A percentile compares a stretch with the other conserved stretches of the same genome.
Conservation (phyloP, 2,888 invertebrate genomes). For the Lacanobia wlatinum region DNA sequence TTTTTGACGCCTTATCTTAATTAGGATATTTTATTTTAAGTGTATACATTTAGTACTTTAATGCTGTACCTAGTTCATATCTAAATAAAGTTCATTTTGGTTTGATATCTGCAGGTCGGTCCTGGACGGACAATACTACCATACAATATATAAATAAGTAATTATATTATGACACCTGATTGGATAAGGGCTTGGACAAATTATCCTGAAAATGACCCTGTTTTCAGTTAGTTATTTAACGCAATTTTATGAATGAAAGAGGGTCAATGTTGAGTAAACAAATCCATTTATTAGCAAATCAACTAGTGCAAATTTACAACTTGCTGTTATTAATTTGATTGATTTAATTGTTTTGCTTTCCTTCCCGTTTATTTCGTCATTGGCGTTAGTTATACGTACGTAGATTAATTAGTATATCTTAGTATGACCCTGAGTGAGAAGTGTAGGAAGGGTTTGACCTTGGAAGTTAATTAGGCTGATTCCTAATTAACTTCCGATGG, state of each 20-base stretch:
- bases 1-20: too few species aligned
- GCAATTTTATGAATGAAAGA: conserved; percentile 44
- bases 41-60: too few species aligned
- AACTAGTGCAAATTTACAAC: conserved; percentile 1
- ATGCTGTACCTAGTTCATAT: too few species aligned
- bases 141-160: too few species aligned
- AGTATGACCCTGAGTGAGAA: too few species aligned
- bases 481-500: not conserved
- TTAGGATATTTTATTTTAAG: too few species aligned
- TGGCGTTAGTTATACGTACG: not conserved
- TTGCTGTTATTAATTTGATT: conserved; percentile 21
- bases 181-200: not conserved
- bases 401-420: too few species aligned
- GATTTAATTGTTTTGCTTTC: conserved; percentile 9
- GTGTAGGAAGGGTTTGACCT: too few species aligned
- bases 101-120: not conserved
- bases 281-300: conserved; percentile 8
- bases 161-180: not conserved
- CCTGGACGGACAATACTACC: not conserved
- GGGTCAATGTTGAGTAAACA: conserved; percentile 1
- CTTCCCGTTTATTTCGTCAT: conserved; percentile 24
- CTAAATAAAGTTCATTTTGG: too few species aligned
- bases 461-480: not conserved
- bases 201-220: not conserved
- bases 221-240: not conserved